Conservation (phyloP, 1,140 invertebrate species). For the Temnothorax nylanderi region DNA sequence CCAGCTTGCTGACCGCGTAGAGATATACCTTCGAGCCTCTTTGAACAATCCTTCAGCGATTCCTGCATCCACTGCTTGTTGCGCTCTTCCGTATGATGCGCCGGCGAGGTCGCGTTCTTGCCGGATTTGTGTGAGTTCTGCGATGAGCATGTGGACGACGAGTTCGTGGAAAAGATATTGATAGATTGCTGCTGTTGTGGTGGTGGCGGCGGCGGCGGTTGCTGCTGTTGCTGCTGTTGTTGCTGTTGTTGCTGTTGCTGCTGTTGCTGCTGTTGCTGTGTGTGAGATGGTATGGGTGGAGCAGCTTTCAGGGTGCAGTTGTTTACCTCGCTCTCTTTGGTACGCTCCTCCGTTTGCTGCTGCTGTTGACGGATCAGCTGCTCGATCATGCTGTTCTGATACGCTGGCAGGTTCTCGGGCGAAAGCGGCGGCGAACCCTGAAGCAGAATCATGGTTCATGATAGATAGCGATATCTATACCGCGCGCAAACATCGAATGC, state of each 20-base stretch:
- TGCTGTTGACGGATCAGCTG: slow-evolving; percentile 85
- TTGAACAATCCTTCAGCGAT: slow-evolving; percentile 78
- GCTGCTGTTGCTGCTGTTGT: slow-evolving; percentile 39
- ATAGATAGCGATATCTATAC: slow-evolving; percentile 33
- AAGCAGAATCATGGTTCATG: slow-evolving; percentile 51
- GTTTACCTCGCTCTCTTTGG: slow-evolving; percentile 69
- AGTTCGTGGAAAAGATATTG: slow-evolving; percentile 57
- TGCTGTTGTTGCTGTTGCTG: slow-evolving; percentile 43
- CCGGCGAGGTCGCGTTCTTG: slow-evolving; percentile 70
- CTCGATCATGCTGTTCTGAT: slow-evolving; percentile 87
- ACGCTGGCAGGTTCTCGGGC: slow-evolving; percentile 82
- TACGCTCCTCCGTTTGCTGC: slow-evolving; percentile 77
- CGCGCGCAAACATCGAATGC: background rate
- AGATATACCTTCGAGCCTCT: slow-evolving; percentile 77
- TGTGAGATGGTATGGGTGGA: slow-evolving; percentile 77
- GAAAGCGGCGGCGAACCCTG: slow-evolving; percentile 77
- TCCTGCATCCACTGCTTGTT: slow-evolving; percentile 78
- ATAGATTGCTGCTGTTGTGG: slow-evolving; percentile 43
- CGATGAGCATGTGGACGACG: slow-evolving; percentile 74
- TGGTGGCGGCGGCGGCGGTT: background rate
- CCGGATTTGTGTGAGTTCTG: slow-evolving; percentile 74
- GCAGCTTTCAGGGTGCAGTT: slow-evolving; percentile 69
- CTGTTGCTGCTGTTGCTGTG: slow-evolving; percentile 46
- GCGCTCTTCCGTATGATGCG: slow-evolving; percentile 62
- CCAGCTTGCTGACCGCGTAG: slow-evolving; percentile 72